phyloP scores from a whole-genome alignment of 2,888 invertebrate genomes.

The Hypena proboscidalis region DNA sequence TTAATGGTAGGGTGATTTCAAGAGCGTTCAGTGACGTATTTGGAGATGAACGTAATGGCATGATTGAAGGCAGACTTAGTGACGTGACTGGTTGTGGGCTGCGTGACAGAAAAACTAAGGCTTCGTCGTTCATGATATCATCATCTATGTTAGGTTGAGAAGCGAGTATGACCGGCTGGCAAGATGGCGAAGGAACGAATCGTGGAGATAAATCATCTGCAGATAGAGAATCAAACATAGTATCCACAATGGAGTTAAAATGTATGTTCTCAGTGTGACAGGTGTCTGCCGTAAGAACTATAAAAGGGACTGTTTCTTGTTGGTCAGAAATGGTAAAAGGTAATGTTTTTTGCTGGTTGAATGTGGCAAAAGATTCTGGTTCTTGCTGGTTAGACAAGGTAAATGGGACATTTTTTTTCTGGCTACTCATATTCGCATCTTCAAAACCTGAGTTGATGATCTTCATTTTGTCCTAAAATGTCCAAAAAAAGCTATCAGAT shows the following conservation, averaged over 20 bases:
- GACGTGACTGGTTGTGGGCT: too few species aligned
- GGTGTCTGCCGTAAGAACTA: constrained; percentile 5
- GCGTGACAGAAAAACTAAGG: too few species aligned
- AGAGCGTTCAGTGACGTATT: too few species aligned
- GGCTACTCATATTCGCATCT: constrained; percentile 4
- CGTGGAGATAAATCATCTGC: constrained; percentile 11
- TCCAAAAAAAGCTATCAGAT: constrained; percentile 8
- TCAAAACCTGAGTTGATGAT: constrained; percentile 6
- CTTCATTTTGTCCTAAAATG: constrained; percentile 13
- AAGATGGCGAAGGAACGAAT: constrained; percentile 10
- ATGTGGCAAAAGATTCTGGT: too few species aligned
- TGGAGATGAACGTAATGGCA: too few species aligned
- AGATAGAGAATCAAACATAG: constrained; percentile 8
- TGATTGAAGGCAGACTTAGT: too few species aligned
- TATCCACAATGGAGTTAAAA: neutral
- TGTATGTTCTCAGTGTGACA: neutral
- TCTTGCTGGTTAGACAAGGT: too few species aligned
- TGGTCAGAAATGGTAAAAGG: too few species aligned
- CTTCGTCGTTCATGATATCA: constrained; percentile 6
- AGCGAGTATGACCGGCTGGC: constrained; percentile 6
- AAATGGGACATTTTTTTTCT: too few species aligned
- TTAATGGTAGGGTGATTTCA: too few species aligned
- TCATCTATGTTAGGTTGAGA: constrained; percentile 5
- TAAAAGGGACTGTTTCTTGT: constrained; percentile 2
- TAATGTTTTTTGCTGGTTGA: too few species aligned